Conservation (phyloP, 2,888 invertebrate species). For the Caenorhabditis sulstoni region DNA sequence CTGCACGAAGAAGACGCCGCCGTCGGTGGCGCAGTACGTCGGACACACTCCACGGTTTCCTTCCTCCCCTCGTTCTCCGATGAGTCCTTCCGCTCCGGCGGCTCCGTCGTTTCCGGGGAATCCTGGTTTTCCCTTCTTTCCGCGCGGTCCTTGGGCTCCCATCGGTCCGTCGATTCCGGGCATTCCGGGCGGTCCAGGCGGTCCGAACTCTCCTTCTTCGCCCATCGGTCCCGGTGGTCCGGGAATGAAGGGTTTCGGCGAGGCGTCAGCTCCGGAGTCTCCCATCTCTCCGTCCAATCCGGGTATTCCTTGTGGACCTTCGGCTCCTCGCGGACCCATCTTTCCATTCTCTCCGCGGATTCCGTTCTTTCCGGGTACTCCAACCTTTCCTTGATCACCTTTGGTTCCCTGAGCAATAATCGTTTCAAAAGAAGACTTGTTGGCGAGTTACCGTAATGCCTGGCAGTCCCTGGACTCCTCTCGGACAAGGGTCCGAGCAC, state of each 20-base stretch:
- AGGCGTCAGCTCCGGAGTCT: conserved; percentile 74
- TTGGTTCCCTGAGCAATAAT: conserved; percentile 62
- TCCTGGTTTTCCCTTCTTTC: conserved; percentile 72
- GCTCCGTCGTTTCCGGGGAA: conserved; percentile 71
- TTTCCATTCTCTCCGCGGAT: conserved; percentile 66
- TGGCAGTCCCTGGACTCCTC: conserved; percentile 73
- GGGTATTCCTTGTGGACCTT: conserved; percentile 68
- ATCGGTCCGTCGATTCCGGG: conserved; percentile 73
- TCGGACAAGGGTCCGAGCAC: conserved; percentile 77
- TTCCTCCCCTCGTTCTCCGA: conserved; percentile 73
- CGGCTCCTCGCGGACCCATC: conserved; percentile 56
- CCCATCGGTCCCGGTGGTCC: conserved; percentile 73
- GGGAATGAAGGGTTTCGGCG: conserved; percentile 77
- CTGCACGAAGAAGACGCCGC: conserved; percentile 80
- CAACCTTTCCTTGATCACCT: conserved; percentile 73
- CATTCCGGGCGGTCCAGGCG: conserved; percentile 73
- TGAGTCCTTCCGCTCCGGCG: conserved; percentile 67
- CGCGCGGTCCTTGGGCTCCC: conserved; percentile 73
- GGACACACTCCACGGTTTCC: conserved; percentile 77
- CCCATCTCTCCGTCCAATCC: conserved; percentile 77
- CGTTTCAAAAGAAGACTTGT: background rate
- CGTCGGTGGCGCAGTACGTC: conserved; percentile 79
- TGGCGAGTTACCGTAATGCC: conserved; percentile 62
- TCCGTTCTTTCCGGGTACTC: conserved; percentile 68
- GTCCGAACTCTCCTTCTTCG: conserved; percentile 70